phyloP scores from a whole-genome alignment of 2,113 vertebrate species.

The Toxotes jaculatrix region DNA sequence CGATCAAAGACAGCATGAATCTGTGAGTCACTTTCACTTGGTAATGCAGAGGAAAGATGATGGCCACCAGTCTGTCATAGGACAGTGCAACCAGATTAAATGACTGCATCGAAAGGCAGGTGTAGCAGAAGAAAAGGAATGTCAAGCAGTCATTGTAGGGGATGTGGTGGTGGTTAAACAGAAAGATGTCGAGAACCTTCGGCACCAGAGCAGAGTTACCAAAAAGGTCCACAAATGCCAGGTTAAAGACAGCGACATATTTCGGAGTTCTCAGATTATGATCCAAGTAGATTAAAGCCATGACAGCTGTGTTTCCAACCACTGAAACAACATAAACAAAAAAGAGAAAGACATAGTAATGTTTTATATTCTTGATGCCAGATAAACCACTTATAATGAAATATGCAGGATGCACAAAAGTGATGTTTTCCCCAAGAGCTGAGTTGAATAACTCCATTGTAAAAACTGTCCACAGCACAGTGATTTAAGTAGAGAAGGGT shows the following conservation, averaged over 20 bases:
- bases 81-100: conserved; percentile 76
- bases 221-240: conserved; percentile 77
- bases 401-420: conserved; percentile 68
- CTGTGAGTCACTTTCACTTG: conserved; percentile 61
- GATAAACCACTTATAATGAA: conserved; percentile 70
- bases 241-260: conserved; percentile 78
- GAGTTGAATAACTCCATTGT: conserved; percentile 56
- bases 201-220: conserved; percentile 76
- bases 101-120: conserved; percentile 72
- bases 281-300: conserved; percentile 67
- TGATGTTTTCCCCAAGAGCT: conserved; percentile 56
- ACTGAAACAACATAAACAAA: conserved; percentile 71
- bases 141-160: conserved; percentile 72
- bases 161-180: conserved; percentile 70
- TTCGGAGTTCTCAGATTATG: conserved; percentile 74
- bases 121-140: conserved; percentile 77
- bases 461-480: neutral
- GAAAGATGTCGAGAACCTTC: conserved; percentile 74
- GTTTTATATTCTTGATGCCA: no score
- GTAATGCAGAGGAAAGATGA: conserved; percentile 76
- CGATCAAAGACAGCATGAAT: conserved; percentile 67
- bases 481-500: neutral
- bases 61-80: conserved; percentile 80
- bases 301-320: conserved; percentile 67
- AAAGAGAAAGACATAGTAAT: conserved; percentile 73